Base-by-base conservation (phyloP, 1,140 invertebrate genomes). In the Leptoteleia sp. region DNA sequence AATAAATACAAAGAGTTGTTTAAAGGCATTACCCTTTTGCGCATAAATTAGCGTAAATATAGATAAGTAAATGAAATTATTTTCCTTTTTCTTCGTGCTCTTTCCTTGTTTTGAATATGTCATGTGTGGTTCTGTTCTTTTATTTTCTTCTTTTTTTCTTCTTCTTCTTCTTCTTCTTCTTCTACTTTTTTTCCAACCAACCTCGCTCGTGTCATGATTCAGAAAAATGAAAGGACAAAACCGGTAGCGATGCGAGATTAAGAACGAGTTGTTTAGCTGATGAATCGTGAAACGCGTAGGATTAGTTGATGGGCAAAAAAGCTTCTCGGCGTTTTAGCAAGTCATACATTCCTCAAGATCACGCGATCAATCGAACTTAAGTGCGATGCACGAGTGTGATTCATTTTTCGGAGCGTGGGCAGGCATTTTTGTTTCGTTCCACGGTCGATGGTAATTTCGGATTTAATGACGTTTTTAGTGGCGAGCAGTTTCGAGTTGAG, bases 201-300 rank as follows among this genome's bases (percentile, higher is more conserved):
- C 31, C 2, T 13, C 43, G 42, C 52, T 45, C 57, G 48, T 42
- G 50, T 62, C 42, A 71, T 65, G 77, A 79, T 79, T 75, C 16
- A 71, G 59, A 62, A 79, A 79, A 79, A 75, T 70, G 35, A 59
- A 27, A 47, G 37, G 76, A 59, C 57, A 52, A 65, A 79, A 75
- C 70, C 70, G 57, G 76, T 79, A 79, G 76, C 68, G 76, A 62
- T 17, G 42, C 27, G 19, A 15, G 16, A 71, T 67, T 67, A 71
- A 65, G 59, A 29, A 64, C 65, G 67, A 57, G 40, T 72, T 31
- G 29, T 45, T 72, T 62, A 68, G 33, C 25, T 4, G 64, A 65
- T 40, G 52, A 62, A 29, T 61, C 55, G 35, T 52, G 52, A 48
- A 35, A 54, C 38, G 61, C 62, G 72, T 76, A 16, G 72, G 61